Base-by-base conservation (phyloP, 2,113 vertebrate genomes). In the Phasianus colchicus region DNA sequence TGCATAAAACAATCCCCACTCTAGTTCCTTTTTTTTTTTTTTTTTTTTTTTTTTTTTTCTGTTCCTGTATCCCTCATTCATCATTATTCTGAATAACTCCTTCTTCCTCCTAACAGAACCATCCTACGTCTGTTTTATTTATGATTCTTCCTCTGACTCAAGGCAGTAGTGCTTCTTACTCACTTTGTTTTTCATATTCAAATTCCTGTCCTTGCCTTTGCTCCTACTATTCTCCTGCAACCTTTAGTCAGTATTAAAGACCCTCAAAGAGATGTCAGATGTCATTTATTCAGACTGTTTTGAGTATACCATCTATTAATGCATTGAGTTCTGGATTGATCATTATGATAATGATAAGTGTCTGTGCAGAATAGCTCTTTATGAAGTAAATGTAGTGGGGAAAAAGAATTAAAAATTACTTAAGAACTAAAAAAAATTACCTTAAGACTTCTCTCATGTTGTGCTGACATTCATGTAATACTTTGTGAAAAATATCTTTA, bases 331-430 rank as follows among this genome's bases (percentile, higher is more conserved):
- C 18, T 73, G 29, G 3, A 40, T 43, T 80, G 17, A 25, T 80
- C 11, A 13, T 54, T 48, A 43, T 66, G 13, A 40, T 66, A 24
- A 48, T 66, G 52, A 30, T n/a, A 6, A 63, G 45, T 25, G 20
- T 81, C 36, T 71, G 1, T 67, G 18, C 6, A 75, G 55, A 60
- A 2, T 20, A 66, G 58, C 2, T 29, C 25, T 50, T 47, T 38
- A 69, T 25, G 57, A 71, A 64, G 25, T 50, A 13, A 8, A 19
- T 2, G 1, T 25, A 78, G 6, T 16, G 47, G 17, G 17, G 17
- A 11, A 5, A 48, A 32, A 58, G 40, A 43, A 69, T n/a, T 5
- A 0, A 1, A 8, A n/a, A n/a, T 17, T 10, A 36, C 32, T 66
- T 52, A 73, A 73, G 1, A 5, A 10, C 4, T 7, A n/a, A 32